Conservation (phyloP, 2,888 invertebrate genomes). For the Yponomeuta plumbellus region DNA sequence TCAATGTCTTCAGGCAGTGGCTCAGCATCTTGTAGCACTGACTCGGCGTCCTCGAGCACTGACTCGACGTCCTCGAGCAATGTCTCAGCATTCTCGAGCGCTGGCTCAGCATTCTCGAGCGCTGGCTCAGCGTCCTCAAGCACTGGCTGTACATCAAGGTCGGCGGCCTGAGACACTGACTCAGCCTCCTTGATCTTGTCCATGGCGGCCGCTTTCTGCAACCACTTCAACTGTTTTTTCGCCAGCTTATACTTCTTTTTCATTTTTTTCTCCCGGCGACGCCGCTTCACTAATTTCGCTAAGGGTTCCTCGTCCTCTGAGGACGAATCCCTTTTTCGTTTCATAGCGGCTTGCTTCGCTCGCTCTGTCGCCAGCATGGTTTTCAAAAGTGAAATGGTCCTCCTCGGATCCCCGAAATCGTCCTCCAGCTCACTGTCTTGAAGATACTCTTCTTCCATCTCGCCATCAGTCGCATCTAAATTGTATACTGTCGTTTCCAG, state of each 20-base stretch:
- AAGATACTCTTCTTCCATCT: constrained; percentile 35
- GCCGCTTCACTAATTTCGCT: constrained; percentile 1
- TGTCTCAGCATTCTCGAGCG: no score
- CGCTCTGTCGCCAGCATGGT: not conserved
- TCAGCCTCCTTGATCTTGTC: not conserved
- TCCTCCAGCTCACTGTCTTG: constrained; percentile 22
- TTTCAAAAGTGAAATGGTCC: not conserved
- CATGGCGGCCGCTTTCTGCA: not conserved
- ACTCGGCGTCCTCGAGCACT: no score
- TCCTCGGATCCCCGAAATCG: not conserved
- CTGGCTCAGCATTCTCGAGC: no score
- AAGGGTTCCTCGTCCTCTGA: constrained; percentile 13
- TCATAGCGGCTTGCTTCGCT: not conserved
- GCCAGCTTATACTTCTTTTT: not conserved
- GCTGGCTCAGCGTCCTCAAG: no score
- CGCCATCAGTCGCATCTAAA: constrained; percentile 33
- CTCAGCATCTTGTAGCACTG: no score
- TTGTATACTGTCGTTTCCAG: constrained; percentile 30
- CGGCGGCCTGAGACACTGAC: not conserved
- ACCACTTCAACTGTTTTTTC: not conserved
- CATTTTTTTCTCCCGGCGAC: not conserved
- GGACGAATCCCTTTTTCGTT: not conserved
- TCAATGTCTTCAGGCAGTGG: no score
- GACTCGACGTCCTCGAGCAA: no score
- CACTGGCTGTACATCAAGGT: no score